Percentiles rank a stretch among this genome's conserved stretches.
Evolutionary conservation across 2,888 invertebrate genomes (phyloP).

Genomic region (Pseudolycoriella hygida): DNA sequence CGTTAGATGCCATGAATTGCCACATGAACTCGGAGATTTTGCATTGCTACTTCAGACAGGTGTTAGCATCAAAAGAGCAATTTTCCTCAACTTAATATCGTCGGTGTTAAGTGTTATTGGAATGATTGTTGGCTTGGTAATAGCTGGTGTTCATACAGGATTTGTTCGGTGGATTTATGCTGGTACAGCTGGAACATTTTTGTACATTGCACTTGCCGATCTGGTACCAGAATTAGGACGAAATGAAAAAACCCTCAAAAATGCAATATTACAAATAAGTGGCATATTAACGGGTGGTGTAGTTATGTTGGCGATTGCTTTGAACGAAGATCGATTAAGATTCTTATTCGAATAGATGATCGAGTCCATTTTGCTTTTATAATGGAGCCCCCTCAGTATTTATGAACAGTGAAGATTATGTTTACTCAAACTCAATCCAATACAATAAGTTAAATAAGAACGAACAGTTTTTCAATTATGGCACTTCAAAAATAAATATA

Average conservation of each 20-base stretch:
- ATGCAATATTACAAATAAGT: constrained; percentile 40
- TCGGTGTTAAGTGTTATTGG: constrained; percentile 58
- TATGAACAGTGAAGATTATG: no score
- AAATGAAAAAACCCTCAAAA: constrained; percentile 24
- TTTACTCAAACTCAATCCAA: no score
- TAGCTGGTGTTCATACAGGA: constrained; percentile 48
- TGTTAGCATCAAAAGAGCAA: constrained; percentile 49
- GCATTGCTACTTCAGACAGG: constrained; percentile 62
- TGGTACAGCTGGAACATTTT: constrained; percentile 60
- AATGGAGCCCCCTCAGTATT: no score
- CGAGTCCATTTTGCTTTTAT: no score
- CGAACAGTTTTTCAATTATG: no score
- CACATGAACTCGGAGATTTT: constrained; percentile 68
- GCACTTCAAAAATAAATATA: no score
- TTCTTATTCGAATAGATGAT: constrained; percentile 16
- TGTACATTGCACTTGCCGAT: constrained; percentile 65
- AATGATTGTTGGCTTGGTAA: constrained; percentile 51
- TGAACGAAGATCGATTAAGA: constrained; percentile 40
- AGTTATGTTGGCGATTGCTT: constrained; percentile 56
- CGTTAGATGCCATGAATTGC: constrained; percentile 69
- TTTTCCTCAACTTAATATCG: constrained; percentile 55
- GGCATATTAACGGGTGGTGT: constrained; percentile 49
- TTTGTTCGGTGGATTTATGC: constrained; percentile 64
- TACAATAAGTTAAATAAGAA: no score
- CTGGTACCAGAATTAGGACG: constrained; percentile 47